Percentiles rank a stretch among this genome's conserved stretches.
phyloP scores from a whole-genome alignment of 2,797 vertebrate species.

The Selene dorsalis region DNA sequence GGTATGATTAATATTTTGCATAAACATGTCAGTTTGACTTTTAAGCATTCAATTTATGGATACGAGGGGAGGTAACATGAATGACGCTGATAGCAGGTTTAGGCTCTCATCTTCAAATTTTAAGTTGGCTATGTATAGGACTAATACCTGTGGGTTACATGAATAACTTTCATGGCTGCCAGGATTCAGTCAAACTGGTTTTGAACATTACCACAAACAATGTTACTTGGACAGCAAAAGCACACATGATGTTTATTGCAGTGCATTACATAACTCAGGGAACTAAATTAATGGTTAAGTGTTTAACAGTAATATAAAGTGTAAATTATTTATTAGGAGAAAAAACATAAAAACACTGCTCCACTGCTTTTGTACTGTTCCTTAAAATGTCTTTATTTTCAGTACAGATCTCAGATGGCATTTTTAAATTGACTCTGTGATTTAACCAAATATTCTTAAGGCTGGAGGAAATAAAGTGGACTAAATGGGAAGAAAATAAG shows the following conservation, averaged over 20 bases:
- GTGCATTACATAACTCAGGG: background rate
- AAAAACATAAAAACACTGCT: background rate
- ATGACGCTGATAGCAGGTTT: conserved; percentile 63
- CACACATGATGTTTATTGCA: background rate
- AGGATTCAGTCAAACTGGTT: conserved; percentile 17
- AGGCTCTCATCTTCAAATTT: conserved; percentile 56
- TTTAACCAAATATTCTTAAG: conserved; percentile 17
- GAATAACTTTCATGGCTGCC: conserved; percentile 10
- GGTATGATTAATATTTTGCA: background rate
- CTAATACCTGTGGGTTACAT: too few relatives aligned
- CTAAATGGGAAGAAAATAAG: conserved; percentile 24
- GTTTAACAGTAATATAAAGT: background rate
- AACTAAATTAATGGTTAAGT: conserved; percentile 6
- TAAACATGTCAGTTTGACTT: background rate
- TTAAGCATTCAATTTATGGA: conserved; percentile 18
- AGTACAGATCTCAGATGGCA: background rate
- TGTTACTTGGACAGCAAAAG: background rate
- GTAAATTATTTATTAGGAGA: background rate
- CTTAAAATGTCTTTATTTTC: background rate
- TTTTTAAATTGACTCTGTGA: conserved; percentile 17
- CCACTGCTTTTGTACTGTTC: background rate
- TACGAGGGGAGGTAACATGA: conserved; percentile 44
- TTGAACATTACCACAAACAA: conserved; percentile 1
- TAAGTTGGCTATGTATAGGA: conserved; percentile 52
- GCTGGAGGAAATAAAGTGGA: background rate